Evolutionary conservation across 2,797 vertebrate species (phyloP).

Genomic region (Nannoperca australis): DNA sequence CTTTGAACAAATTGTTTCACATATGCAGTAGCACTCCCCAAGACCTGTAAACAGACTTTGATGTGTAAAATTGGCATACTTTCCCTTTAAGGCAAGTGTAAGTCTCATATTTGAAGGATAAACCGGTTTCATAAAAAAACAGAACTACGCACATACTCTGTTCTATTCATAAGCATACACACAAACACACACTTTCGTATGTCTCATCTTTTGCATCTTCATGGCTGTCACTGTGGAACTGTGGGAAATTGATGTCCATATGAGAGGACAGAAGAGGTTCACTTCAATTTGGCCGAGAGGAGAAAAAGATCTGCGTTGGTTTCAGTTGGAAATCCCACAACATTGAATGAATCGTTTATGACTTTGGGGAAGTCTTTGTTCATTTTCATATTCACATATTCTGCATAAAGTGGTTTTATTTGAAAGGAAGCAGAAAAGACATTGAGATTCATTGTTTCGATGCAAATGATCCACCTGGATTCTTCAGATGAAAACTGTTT

Average conservation of each 20-base stretch:
- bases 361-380: background rate
- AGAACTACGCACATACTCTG: background rate
- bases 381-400: slow-evolving; percentile 15
- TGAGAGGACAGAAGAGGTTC: slow-evolving; percentile 17
- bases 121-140: background rate
- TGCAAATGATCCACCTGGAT: background rate
- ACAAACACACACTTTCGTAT: background rate
- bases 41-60: background rate
- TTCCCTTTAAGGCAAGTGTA: background rate
- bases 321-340: slow-evolving; percentile 12
- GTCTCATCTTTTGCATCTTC: slow-evolving; percentile 9
- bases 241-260: slow-evolving; percentile 17
- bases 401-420: background rate
- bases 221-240: slow-evolving; percentile 8
- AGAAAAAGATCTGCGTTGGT: slow-evolving; percentile 5
- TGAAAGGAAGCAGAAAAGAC: background rate
- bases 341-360: slow-evolving; percentile 17
- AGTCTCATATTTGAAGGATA: background rate
- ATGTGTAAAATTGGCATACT: background rate
- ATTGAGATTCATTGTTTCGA: background rate
- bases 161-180: background rate
- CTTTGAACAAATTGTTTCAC: background rate
- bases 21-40: background rate
- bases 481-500: background rate
- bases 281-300: slow-evolving; percentile 4